Evolutionary conservation across 2,113 vertebrate genomes (phyloP).

Genomic region (Pollimyrus isidori): DNA sequence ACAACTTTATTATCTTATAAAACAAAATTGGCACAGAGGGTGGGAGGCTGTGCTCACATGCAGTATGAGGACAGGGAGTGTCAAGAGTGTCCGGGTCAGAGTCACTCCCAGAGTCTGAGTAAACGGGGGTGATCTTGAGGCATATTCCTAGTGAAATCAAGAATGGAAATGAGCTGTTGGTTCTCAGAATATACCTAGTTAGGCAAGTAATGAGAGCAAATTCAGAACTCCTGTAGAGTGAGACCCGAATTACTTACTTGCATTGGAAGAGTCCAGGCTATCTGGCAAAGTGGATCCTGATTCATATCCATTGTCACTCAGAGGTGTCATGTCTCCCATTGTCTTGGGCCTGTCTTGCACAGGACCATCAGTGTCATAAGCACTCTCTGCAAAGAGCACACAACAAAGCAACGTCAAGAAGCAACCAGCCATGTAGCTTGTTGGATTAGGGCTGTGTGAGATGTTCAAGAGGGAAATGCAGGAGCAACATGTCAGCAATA

Average conservation of each 20-base stretch:
- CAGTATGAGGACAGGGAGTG: constrained; percentile 42
- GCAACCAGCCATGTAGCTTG: not conserved
- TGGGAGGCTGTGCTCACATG: constrained; percentile 38
- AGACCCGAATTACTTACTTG: constrained; percentile 60
- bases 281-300: constrained; percentile 62
- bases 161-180: no score
- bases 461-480: not conserved
- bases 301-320: constrained; percentile 54
- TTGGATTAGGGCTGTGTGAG: not conserved
- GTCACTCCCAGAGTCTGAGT: constrained; percentile 82
- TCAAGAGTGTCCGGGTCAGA: constrained; percentile 72
- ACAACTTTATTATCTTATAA: not conserved
- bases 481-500: not conserved
- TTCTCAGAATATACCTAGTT: not conserved
- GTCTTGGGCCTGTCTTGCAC: not conserved
- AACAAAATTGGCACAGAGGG: not conserved
- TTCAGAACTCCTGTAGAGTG: not conserved
- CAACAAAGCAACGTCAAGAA: not conserved
- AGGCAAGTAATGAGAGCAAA: not conserved
- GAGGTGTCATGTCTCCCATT: constrained; percentile 28
- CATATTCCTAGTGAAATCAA: constrained; percentile 44
- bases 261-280: constrained; percentile 65
- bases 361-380: constrained; percentile 37
- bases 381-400: not conserved
- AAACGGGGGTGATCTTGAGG: constrained; percentile 60